These are phyloP conservation scores for Vandiemenella viatica DNA, from an alignment of 2,888 invertebrate species.

Conservation along the genomic window DNA sequence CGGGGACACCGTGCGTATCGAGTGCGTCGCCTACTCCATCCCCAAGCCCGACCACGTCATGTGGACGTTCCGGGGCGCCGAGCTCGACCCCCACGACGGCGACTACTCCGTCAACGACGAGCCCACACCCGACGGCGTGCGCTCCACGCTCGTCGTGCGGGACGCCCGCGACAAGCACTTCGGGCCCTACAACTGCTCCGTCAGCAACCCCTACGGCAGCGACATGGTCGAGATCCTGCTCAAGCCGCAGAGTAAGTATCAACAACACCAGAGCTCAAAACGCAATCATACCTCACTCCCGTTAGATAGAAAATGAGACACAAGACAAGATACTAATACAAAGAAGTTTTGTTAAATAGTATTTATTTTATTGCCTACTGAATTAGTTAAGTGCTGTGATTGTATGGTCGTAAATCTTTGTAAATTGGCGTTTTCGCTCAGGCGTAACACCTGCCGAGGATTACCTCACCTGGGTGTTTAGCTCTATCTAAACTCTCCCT, in stretches of 20 bases:
- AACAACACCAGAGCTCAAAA: too few species aligned
- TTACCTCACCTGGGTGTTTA: too few species aligned
- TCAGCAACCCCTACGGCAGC: constrained; percentile 76
- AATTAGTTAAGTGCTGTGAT: too few species aligned
- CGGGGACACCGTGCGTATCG: constrained; percentile 66
- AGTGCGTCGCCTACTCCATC: constrained; percentile 78
- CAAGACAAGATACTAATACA: too few species aligned
- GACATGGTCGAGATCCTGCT: constrained; percentile 71
- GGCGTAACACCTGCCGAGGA: too few species aligned
- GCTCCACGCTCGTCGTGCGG: constrained; percentile 72
- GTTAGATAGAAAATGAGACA: too few species aligned
- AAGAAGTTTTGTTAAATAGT: too few species aligned
- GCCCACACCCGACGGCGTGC: constrained; percentile 59
- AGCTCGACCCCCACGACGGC: constrained; percentile 59
- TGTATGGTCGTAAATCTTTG: too few species aligned
- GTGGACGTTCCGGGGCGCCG: constrained; percentile 75
- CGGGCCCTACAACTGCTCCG: constrained; percentile 86
- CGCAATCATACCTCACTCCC: too few species aligned
- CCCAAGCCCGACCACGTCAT: constrained; percentile 74
- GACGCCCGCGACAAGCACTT: constrained; percentile 76
- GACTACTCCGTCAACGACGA: constrained; percentile 63
- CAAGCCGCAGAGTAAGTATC: constrained; percentile 69
- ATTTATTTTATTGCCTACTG: too few species aligned
- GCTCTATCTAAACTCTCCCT: too few species aligned
- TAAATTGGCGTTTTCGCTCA: too few species aligned